A percentile compares a stretch with the other conserved stretches of the same genome.
Conservation (phyloP, 2,113 vertebrate genomes). For the Piaya cayana region DNA sequence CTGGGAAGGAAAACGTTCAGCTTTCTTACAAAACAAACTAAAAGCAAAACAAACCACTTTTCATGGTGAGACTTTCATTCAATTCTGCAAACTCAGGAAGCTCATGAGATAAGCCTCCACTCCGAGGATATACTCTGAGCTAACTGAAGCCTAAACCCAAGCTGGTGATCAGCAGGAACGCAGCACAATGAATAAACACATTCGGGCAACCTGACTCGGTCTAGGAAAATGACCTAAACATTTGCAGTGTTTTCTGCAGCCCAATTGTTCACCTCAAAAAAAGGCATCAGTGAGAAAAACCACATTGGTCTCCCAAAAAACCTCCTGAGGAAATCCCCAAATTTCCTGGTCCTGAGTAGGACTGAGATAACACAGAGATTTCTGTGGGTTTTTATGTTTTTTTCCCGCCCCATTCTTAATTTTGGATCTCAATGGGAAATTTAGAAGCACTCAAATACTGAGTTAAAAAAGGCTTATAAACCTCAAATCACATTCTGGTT, state of each 20-base stretch:
- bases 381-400: not conserved
- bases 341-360: not conserved
- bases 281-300: not conserved
- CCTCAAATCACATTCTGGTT: conserved; percentile 5
- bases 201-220: not conserved
- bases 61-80: conserved; percentile 71
- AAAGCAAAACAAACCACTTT: conserved; percentile 68
- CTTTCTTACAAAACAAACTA: conserved; percentile 67
- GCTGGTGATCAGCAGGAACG: not conserved
- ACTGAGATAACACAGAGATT: not conserved
- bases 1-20: conserved; percentile 67
- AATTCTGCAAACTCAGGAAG: conserved; percentile 68
- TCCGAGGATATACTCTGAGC: not conserved
- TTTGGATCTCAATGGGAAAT: not conserved
- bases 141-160: not conserved
- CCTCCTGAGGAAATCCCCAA: not conserved
- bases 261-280: not conserved
- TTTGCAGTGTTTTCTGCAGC: not conserved
- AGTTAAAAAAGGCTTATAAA: not conserved
- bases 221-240: not conserved
- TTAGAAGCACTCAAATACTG: not conserved
- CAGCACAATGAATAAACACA: not conserved
- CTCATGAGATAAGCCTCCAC: conserved; percentile 42
- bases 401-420: not conserved
- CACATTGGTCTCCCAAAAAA: not conserved